Base-by-base conservation (phyloP, 2,797 vertebrate genomes). In the Trematomus bernacchii region DNA sequence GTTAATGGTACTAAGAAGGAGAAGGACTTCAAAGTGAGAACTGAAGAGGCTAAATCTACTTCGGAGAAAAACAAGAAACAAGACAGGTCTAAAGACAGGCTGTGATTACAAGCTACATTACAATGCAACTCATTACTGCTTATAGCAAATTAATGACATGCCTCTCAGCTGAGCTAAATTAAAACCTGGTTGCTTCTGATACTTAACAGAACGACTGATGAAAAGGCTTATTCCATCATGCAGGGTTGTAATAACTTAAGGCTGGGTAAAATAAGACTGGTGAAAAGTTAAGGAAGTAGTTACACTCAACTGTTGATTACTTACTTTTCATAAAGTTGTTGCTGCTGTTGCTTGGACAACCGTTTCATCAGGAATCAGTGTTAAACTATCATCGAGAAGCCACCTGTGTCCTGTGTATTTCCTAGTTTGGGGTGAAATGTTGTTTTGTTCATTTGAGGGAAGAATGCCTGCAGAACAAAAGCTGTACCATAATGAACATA, bases 131-230 rank as follows among this genome's bases (percentile, higher is more conserved):
- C 82, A 91, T 91, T 85, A 92, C 81, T 19, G 89, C 89, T 87
- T 84, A 89, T 88, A 85, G 85, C 47, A 8, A 90, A 90, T 90
- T 90, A 92, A 91, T 93, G 87, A 87, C 87, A 88, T 75, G 86
- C 82, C 81, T 90, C 78, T 90, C 77, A 86, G 84, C 85, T 62
- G 75, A 88, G 79, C 72, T 86, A 86, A 89, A 91, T 92, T 84
- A 89, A 88, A 91, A 88, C 80, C 79, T 88, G 88, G 68, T 79
- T 89, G 79, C 43, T 68, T 65, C 76, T 82, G 87, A 89, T 87
- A 87, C 75, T 87, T 71, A 74, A 72, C 81, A 59, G 73, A 63
- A 76, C 80, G 85, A 83, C 75, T 80, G 80, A 91, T 87, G 85
- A 89, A 84, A 72, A 73, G 75, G 65, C 63, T 64, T 52, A 44